phyloP scores from a whole-genome alignment of 2,888 invertebrate genomes.

The Peribatodes rhomboidaria region DNA sequence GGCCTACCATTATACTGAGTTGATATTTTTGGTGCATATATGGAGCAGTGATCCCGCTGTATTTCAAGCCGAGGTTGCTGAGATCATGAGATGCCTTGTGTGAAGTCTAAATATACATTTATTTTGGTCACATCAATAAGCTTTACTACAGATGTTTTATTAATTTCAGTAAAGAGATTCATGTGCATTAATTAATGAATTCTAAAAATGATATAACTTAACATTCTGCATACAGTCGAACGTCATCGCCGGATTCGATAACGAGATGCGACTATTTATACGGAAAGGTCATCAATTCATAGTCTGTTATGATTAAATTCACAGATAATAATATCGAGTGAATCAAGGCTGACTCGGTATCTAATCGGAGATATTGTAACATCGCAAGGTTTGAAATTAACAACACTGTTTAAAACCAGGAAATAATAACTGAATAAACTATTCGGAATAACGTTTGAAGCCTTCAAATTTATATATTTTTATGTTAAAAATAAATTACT shows the following conservation, averaged over 20 bases:
- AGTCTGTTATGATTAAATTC: conserved; percentile 23
- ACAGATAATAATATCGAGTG: conserved; percentile 26
- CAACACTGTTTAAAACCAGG: conserved; percentile 27
- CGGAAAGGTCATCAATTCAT: conserved; percentile 32
- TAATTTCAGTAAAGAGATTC: neutral
- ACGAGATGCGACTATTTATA: conserved; percentile 16
- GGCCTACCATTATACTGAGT: conserved; percentile 15
- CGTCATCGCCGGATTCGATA: conserved; percentile 9
- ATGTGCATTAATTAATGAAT: neutral
- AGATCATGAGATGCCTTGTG: conserved; percentile 9
- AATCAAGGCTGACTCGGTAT: conserved; percentile 26
- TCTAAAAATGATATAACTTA: neutral
- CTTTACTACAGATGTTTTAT: neutral
- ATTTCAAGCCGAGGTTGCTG: conserved; percentile 9
- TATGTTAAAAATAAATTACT: conserved; percentile 22
- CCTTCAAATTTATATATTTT: conserved; percentile 24
- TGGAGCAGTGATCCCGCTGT: conserved; percentile 16
- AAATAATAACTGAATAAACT: conserved; percentile 28
- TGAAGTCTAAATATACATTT: neutral
- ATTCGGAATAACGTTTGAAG: conserved; percentile 23
- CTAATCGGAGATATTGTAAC: conserved; percentile 27
- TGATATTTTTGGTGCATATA: conserved; percentile 12
- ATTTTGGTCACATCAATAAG: neutral
- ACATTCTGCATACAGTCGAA: neutral
- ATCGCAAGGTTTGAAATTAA: conserved; percentile 28